phyloP scores from a whole-genome alignment of 2,113 vertebrate species.

The Pelodiscus sinensis region DNA sequence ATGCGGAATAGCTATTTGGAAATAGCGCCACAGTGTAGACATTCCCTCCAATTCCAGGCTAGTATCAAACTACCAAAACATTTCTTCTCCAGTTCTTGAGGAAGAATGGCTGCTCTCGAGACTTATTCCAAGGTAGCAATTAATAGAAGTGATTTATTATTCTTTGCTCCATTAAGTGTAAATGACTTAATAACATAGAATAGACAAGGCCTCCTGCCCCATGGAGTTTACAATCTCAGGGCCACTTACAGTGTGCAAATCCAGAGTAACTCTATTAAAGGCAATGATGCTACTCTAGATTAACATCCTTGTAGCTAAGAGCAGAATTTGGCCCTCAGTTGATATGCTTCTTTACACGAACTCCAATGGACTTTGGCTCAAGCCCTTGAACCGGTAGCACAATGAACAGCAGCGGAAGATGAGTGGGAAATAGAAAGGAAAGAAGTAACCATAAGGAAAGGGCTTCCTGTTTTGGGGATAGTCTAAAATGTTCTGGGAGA shows the following conservation, averaged over 20 bases:
- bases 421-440: background rate
- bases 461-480: background rate
- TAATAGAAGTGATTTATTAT: background rate
- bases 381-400: background rate
- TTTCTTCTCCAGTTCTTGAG: background rate
- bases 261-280: background rate
- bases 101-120: background rate
- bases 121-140: background rate
- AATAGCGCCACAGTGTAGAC: too few species aligned
- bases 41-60: background rate
- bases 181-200: background rate
- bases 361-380: background rate
- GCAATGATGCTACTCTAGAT: constrained; percentile 20
- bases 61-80: background rate
- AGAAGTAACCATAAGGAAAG: background rate
- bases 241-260: background rate
- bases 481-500: background rate
- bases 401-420: background rate
- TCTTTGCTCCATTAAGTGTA: background rate
- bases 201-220: background rate
- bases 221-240: rapidly evolving
- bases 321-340: constrained; percentile 7
- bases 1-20: too few species aligned
- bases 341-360: background rate
- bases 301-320: constrained; percentile 39